Conservation (phyloP, 1,140 invertebrate genomes). For the Pantala flavescens region DNA sequence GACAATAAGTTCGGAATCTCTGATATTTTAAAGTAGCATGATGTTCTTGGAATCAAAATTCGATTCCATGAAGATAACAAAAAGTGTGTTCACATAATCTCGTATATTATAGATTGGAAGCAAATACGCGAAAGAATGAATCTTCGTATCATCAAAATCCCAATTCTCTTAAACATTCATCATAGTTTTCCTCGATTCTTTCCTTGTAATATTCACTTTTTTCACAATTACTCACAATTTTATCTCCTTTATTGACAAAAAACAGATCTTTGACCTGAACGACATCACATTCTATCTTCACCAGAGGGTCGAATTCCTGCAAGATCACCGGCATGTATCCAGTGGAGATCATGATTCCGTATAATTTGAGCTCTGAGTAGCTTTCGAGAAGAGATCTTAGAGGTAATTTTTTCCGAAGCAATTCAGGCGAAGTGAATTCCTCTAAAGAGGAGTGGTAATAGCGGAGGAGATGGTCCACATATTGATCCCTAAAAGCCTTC, state of each 20-base stretch:
- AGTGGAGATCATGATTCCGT: neutral
- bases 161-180: neutral
- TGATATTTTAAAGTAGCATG: no score
- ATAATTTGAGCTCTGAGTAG: neutral
- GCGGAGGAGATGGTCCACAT: constrained; percentile 28
- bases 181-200: neutral
- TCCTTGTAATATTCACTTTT: neutral
- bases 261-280: neutral
- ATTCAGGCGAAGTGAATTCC: neutral
- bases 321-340: neutral
- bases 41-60: no score
- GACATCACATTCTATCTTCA: neutral
- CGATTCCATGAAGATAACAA: no score
- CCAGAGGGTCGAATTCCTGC: neutral
- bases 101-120: no score
- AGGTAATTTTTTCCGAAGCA: neutral
- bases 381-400: neutral
- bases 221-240: neutral
- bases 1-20: no score
- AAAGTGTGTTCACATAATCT: no score
- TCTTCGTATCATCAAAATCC: no score
- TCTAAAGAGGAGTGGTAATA: constrained; percentile 30
- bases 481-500: constrained; percentile 27
- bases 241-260: neutral
- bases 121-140: no score